Evolutionary conservation across 2,888 invertebrate species (phyloP).

Genomic region (Dendrolimus pini): DNA sequence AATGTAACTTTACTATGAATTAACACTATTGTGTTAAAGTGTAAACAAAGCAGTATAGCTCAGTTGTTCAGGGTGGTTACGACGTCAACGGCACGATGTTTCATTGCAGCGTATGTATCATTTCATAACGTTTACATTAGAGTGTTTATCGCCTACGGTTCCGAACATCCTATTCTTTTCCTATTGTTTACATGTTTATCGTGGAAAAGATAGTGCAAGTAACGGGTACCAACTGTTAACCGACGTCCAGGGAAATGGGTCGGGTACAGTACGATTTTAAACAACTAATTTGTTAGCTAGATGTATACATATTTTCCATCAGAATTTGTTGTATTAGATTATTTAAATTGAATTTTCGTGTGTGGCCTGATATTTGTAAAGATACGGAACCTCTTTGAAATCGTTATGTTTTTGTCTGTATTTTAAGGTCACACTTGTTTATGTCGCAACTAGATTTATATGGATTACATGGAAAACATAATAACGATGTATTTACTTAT

Average conservation of each 20-base stretch:
- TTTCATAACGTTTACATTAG: constrained; percentile 59
- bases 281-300: neutral
- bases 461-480: no score
- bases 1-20: no score
- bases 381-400: no score
- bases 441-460: no score
- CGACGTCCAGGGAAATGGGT: neutral
- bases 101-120: constrained; percentile 43
- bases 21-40: no score
- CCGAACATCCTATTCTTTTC: constrained; percentile 60
- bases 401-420: no score
- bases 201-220: constrained; percentile 44
- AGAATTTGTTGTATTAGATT: no score
- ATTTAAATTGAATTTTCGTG: no score
- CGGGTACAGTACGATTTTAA: neutral
- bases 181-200: constrained; percentile 49
- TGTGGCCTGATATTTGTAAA: no score
- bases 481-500: no score
- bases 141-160: constrained; percentile 50
- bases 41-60: constrained; percentile 14
- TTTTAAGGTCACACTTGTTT: no score
- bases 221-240: constrained; percentile 48
- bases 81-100: neutral
- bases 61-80: neutral
- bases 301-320: neutral